These are phyloP conservation scores for Steinernema feltiae DNA, from an alignment of 1,140 invertebrate species.

Conservation along the genomic window DNA sequence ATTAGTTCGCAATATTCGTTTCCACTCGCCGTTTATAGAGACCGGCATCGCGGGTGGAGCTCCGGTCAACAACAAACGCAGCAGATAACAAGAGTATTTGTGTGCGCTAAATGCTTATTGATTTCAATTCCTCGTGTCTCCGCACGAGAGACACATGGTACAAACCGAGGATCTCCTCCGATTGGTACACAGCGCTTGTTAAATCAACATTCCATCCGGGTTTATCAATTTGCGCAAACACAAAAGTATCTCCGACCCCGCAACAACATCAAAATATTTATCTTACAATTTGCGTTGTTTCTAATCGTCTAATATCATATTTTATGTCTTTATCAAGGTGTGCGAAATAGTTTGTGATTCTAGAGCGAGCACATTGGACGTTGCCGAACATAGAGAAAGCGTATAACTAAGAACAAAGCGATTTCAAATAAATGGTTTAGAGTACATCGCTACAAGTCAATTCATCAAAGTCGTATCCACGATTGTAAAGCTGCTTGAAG, in stretches of 20 bases:
- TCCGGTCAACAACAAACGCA: not conserved
- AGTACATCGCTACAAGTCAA: not conserved
- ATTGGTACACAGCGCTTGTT: too few species aligned
- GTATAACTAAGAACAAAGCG: not conserved
- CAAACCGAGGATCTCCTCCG: too few species aligned
- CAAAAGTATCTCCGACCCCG: too few species aligned
- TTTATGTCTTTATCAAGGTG: too few species aligned
- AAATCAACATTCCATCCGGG: too few species aligned
- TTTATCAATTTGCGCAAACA: too few species aligned
- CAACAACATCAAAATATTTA: too few species aligned
- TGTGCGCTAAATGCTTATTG: not conserved
- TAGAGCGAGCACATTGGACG: too few species aligned
- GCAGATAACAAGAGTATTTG: not conserved
- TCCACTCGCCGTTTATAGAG: not conserved
- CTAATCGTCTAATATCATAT: too few species aligned
- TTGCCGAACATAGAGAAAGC: not conserved
- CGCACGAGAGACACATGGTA: too few species aligned
- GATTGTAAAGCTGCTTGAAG: not conserved
- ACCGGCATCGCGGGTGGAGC: not conserved
- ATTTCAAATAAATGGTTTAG: not conserved
- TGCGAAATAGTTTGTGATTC: too few species aligned
- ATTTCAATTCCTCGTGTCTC: not conserved
- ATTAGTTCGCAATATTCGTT: not conserved
- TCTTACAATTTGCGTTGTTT: too few species aligned
- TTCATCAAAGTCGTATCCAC: slow-evolving; percentile 9